Conservation (phyloP, 2,888 invertebrate species). For the Drosophila robusta region DNA sequence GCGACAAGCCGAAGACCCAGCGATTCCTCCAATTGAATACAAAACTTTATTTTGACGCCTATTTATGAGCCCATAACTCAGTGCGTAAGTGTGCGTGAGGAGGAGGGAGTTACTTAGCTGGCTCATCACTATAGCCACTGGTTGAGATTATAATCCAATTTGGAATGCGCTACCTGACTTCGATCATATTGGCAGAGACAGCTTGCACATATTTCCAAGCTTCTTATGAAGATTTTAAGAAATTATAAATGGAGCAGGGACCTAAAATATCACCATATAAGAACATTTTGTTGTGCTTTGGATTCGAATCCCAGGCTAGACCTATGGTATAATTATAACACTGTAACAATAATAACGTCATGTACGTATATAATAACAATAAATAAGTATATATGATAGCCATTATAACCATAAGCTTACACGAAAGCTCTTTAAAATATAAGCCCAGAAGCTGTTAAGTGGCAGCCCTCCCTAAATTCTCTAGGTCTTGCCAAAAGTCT, state of each 20-base stretch:
- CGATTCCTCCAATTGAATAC: conserved; percentile 42
- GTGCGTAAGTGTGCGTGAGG: background rate
- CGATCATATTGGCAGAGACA: conserved; percentile 3
- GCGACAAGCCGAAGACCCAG: conserved; percentile 8
- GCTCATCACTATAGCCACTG: conserved; percentile 14
- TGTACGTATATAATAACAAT: too few species aligned
- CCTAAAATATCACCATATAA: too few species aligned
- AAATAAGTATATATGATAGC: too few species aligned
- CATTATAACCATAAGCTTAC: too few species aligned
- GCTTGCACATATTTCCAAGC: background rate
- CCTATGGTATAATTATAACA: too few species aligned
- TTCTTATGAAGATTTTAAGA: too few species aligned
- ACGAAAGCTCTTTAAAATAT: background rate
- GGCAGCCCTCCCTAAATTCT: too few species aligned
- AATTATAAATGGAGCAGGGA: too few species aligned
- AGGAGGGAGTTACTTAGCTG: conserved; percentile 11
- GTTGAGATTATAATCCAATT: conserved; percentile 13
- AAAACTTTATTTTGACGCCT: conserved; percentile 58
- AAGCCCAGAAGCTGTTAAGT: background rate
- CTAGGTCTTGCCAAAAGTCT: conserved; percentile 30
- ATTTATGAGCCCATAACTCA: conserved; percentile 40
- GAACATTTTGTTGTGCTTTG: too few species aligned
- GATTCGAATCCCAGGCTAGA: too few species aligned
- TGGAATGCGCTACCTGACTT: conserved; percentile 3
- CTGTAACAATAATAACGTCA: too few species aligned